phyloP scores from a whole-genome alignment of 2,113 vertebrate genomes.

The Chunga burmeisteri region DNA sequence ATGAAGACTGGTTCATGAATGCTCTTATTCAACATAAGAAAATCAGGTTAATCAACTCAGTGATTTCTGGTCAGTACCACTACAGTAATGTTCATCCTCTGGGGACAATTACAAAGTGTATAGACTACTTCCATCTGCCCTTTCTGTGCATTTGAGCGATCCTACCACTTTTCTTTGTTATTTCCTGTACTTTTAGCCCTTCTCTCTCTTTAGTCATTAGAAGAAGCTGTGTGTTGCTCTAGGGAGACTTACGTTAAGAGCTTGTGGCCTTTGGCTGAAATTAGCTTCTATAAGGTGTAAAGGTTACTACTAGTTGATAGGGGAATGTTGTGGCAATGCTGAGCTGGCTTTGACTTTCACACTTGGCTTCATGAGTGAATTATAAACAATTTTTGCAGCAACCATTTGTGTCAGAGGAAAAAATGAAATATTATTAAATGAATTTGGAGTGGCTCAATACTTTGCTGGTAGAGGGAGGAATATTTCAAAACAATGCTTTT shows the following conservation, averaged over 20 bases:
- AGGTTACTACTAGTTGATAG: neutral
- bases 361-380: neutral
- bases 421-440: slow-evolving; percentile 1
- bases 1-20: neutral
- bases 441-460: slow-evolving; percentile 5
- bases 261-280: neutral
- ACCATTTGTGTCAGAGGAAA: neutral
- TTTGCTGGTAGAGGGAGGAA: neutral
- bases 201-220: neutral
- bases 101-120: neutral
- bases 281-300: neutral
- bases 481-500: slow-evolving; percentile 16
- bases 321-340: neutral
- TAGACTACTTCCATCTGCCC: neutral
- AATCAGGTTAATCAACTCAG: neutral
- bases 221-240: neutral
- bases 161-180: neutral
- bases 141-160: neutral
- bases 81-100: neutral
- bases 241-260: neutral
- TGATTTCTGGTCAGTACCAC: neutral
- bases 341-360: slow-evolving; percentile 7
- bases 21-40: neutral
- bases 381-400: slow-evolving; percentile 23
- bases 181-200: neutral